phyloP scores from a whole-genome alignment of 2,797 vertebrate species.

The Limosa lapponica region DNA sequence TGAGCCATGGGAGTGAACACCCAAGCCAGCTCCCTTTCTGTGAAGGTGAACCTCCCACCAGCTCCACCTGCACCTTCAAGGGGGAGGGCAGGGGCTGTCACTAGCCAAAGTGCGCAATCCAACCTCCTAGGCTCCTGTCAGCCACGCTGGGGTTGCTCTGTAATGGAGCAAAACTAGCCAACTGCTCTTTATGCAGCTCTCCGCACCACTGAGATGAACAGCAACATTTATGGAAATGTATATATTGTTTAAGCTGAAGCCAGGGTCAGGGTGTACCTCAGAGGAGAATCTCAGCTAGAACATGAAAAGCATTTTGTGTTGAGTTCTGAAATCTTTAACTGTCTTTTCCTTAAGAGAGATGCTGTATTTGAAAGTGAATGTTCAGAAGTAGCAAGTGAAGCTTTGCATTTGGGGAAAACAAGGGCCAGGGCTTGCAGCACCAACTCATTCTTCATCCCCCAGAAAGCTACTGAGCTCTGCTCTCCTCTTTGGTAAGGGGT shows the following conservation, averaged over 20 bases:
- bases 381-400: neutral
- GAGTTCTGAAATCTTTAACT: slow-evolving; percentile 16
- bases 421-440: neutral
- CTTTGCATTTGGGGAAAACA: neutral
- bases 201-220: neutral
- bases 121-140: neutral
- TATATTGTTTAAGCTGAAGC: slow-evolving; percentile 32
- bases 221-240: neutral
- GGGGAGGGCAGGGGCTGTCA: neutral
- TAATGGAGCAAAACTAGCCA: neutral
- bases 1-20: neutral
- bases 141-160: neutral
- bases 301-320: neutral
- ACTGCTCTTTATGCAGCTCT: neutral
- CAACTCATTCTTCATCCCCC: neutral
- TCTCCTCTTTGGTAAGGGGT: neutral
- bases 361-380: neutral
- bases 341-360: neutral
- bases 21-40: neutral
- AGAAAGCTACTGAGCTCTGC: neutral
- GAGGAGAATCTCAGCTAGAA: slow-evolving; percentile 19
- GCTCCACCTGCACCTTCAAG: neutral
- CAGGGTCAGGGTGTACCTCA: neutral
- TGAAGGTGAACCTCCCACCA: neutral
- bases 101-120: accelerated